These are phyloP conservation scores for Ridgeia piscesae DNA, from an alignment of 1,140 invertebrate genomes.

Conservation along the genomic window DNA sequence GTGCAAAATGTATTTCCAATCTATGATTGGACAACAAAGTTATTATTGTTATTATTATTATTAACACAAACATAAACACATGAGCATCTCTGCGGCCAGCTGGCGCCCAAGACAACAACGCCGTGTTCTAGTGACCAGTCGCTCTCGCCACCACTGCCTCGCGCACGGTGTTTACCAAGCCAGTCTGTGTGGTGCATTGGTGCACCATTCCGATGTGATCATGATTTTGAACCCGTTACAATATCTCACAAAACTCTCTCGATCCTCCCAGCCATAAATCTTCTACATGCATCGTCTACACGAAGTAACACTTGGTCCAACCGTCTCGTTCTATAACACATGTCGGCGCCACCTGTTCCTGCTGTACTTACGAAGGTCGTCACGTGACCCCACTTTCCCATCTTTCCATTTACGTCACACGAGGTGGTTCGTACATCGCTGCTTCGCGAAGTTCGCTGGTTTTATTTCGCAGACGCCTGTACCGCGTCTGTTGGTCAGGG, in stretches of 20 bases:
- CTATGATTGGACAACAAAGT: no score
- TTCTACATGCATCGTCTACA: neutral
- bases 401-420: neutral
- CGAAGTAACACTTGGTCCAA: neutral
- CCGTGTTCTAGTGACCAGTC: no score
- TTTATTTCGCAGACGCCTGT: neutral
- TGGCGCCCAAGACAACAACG: no score
- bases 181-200: no score
- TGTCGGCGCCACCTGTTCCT: neutral
- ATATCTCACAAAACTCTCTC: neutral
- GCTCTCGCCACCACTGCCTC: no score
- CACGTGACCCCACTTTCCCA: neutral
- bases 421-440: neutral
- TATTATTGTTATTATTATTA: no score
- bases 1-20: no score
- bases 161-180: no score
- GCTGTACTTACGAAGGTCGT: neutral
- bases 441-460: neutral
- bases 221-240: no score
- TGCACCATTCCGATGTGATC: no score
- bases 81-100: no score
- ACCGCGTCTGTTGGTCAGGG: neutral
- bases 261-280: neutral
- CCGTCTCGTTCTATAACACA: neutral
- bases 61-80: no score